phyloP scores from a whole-genome alignment of 2,797 vertebrate species.

The Vipera latastei region DNA sequence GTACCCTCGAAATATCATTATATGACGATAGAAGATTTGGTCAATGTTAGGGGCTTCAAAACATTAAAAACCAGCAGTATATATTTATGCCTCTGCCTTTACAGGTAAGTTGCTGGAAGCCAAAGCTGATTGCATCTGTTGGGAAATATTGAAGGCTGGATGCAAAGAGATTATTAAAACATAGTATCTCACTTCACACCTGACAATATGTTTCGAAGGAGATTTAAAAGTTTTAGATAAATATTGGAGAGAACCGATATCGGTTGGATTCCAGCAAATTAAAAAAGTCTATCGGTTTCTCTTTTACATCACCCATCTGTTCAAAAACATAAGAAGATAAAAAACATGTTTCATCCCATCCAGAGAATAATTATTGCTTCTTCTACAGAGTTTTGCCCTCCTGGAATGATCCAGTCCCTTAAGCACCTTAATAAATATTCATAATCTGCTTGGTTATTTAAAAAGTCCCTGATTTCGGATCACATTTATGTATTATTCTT shows the following conservation, averaged over 20 bases:
- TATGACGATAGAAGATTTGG: conserved; percentile 10
- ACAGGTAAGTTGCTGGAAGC: neutral
- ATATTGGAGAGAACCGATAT: neutral
- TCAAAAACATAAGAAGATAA: conserved; percentile 39
- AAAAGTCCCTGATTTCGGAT: neutral
- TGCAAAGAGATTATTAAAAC: conserved; percentile 22
- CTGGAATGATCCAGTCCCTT: conserved; percentile 10
- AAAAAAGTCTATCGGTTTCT: conserved; percentile 33
- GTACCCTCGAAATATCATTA: conserved; percentile 36
- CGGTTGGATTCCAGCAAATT: conserved; percentile 41
- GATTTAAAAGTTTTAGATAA: conserved; percentile 20
- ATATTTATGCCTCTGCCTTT: neutral
- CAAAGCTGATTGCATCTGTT: neutral
- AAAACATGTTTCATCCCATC: conserved; percentile 42
- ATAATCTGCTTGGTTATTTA: neutral
- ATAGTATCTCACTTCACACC: conserved; percentile 19
- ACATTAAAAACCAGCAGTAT: neutral
- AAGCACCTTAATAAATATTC: neutral
- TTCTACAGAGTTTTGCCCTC: conserved; percentile 5
- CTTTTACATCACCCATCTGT: conserved; percentile 36
- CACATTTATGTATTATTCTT: conserved; percentile 4
- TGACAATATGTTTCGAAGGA: conserved; percentile 20
- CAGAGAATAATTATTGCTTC: conserved; percentile 39
- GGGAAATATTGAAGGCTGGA: conserved; percentile 15
- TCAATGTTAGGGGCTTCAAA: conserved; percentile 15